phyloP scores from a whole-genome alignment of 2,888 invertebrate species.

The Taenaris catops region DNA sequence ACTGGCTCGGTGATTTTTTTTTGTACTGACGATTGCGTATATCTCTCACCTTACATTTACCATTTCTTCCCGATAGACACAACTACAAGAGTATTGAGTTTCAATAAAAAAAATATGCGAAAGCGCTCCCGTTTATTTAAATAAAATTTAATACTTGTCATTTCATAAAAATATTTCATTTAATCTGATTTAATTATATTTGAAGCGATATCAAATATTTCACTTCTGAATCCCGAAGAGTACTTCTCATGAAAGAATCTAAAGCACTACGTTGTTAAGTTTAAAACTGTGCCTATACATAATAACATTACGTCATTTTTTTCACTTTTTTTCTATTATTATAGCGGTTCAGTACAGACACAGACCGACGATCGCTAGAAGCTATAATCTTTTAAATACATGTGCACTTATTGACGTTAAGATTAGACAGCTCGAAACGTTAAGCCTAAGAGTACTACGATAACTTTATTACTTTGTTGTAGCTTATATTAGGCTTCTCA shows the following conservation, averaged over 20 bases:
- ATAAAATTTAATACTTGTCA: slow-evolving; percentile 73
- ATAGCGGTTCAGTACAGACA: slow-evolving; percentile 22
- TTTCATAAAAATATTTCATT: slow-evolving; percentile 69
- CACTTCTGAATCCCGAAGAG: slow-evolving; percentile 38
- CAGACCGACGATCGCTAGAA: slow-evolving; percentile 45
- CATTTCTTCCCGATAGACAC: slow-evolving; percentile 53
- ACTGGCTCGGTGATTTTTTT: slow-evolving; percentile 66
- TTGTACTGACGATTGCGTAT: slow-evolving; percentile 56
- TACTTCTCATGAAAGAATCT: slow-evolving; percentile 43
- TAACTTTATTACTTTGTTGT: slow-evolving; percentile 55
- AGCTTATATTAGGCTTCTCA: slow-evolving; percentile 73
- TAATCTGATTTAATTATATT: slow-evolving; percentile 49
- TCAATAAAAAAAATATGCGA: slow-evolving; percentile 50
- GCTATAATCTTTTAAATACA: slow-evolving; percentile 64
- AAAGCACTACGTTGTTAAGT: slow-evolving; percentile 48
- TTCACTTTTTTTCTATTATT: slow-evolving; percentile 6
- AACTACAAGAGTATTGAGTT: slow-evolving; percentile 44
- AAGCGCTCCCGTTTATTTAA: slow-evolving; percentile 43
- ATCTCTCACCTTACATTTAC: slow-evolving; percentile 25
- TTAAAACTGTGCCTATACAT: slow-evolving; percentile 38
- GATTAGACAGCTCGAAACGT: slow-evolving; percentile 68
- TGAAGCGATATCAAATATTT: slow-evolving; percentile 54
- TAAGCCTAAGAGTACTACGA: slow-evolving; percentile 53
- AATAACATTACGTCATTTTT: slow-evolving; percentile 21
- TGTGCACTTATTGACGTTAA: slow-evolving; percentile 71